Base-by-base conservation (phyloP, 2,113 vertebrate species). In the Heterocephalus glaber region DNA sequence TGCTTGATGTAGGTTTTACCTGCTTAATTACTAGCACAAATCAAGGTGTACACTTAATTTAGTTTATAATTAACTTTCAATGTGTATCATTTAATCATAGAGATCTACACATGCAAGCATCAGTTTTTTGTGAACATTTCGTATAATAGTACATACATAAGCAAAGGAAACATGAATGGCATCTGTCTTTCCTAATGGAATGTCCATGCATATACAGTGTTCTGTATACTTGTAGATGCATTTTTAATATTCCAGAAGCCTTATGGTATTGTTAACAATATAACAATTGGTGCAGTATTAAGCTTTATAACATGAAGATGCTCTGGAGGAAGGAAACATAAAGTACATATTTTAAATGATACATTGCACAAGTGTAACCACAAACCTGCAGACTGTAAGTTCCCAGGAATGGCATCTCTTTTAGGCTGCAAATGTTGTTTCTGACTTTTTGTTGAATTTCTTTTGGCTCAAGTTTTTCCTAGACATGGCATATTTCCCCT, bases 21-120 rank as follows among this genome's bases (percentile, higher is more conserved):
- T 65, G 91, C 84, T 86, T 89, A 87, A 38, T 80, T 93, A 96
- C 61, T 93, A 96, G 88, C 97, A 82, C 58, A 93, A 92, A 94
- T 87, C 96, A 96, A 79, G 95, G 93, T 90, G 96, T 92, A 72
- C 38, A 92, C 93, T 97, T 98, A 94, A 93, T 80, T 61, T 68
- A 94, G 38, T 92, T 54, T 61, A 44, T 26, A 61, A 86, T 89
- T 41, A 86, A 33, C 4, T 77, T 88, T 84, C 35, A 61, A 33
- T 70, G 52, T 12, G 24, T 41, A 47, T 96, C 96, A 98, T 98
- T 96, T 77, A 60, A 88, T 94, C 96, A 88, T 84, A 86, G 81
- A 70, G 38, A 6, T 0, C 2, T 97, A 92, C 41, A 83, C 44
- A 94, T 96, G 92, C 93, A 97, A 97, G 97, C 74, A 60, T 77